A percentile compares a stretch with the other conserved stretches of the same genome.
phyloP scores from a whole-genome alignment of 2,113 vertebrate species.

The Haplochromis burtoni region DNA sequence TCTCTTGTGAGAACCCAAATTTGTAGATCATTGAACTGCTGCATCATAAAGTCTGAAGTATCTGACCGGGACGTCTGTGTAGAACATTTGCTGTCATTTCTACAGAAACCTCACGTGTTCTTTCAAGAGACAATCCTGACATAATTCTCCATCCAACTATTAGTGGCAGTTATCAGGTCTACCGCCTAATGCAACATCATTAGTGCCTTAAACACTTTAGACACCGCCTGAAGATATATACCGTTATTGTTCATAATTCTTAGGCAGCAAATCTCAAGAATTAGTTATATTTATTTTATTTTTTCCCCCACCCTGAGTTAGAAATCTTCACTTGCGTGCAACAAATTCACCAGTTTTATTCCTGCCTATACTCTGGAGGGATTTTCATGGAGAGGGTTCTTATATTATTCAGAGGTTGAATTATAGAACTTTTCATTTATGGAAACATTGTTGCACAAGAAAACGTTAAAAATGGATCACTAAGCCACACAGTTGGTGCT shows the following conservation, averaged over 20 bases:
- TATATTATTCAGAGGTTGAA: background rate
- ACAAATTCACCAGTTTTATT: background rate
- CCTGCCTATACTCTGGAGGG: background rate
- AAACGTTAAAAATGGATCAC: background rate
- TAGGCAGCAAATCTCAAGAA: background rate
- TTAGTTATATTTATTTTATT: background rate
- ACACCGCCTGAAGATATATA: background rate
- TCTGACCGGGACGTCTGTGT: background rate
- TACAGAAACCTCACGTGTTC: background rate
- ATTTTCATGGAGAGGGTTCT: background rate
- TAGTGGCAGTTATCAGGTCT: background rate
- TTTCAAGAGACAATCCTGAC: background rate
- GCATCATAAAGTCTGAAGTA: background rate
- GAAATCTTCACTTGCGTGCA: background rate
- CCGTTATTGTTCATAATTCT: background rate
- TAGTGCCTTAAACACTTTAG: background rate
- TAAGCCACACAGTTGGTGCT: background rate
- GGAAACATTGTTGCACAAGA: background rate
- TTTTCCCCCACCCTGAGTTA: background rate
- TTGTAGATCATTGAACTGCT: background rate
- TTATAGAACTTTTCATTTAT: background rate
- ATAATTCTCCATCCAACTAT: background rate
- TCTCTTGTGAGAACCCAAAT: background rate
- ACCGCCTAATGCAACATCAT: background rate
- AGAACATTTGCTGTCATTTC: background rate